Base-by-base conservation (phyloP, 1,140 invertebrate species). In the Sarcophaga peregrina region DNA sequence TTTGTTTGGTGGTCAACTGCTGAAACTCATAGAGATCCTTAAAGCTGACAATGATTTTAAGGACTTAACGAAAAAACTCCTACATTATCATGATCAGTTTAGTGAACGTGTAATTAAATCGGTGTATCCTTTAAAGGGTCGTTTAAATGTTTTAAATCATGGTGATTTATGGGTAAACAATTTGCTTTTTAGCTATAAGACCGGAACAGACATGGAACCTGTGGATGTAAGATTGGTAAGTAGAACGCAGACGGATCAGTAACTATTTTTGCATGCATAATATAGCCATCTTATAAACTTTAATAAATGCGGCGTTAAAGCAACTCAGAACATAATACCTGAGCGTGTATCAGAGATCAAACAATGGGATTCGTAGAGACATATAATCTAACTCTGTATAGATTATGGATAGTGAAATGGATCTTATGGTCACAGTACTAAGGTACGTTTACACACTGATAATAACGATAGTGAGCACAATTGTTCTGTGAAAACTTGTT, bases 161-260 rank as follows among this genome's bases (percentile, higher is more conserved):
- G 94, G 94, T 25, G 94, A 95, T 86, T 91, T 91, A 7, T 95
- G 94, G 94, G 88, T 93, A 0, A 94, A 94, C 85, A 95, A 95
- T 83, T 93, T 94, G 90, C 86, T 95, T 82, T 94, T 95, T 86
- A 91, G 91, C 58, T 88, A 89, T 83, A 86, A 88, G 11, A 9
- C 84, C 2, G 68, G 86, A 5, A 8, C 37, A 25, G 80, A 48
- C 8, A 73, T 47, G 17, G 45, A 10, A 8, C 72, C 82, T 9
- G 20, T 4, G 2, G 83, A 83, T 82, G 83, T 83, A 15, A 72
- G 80, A 75, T 83, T 83, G 54, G 83, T 83, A 78, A 82, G 83
- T 81, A 74, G 4, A 37, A 37, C 4, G 25, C 25, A 37, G 1
- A 37, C 25, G 25, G 4, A 4, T 37, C 4, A 37, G 25, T 4